Evolutionary conservation across 2,888 invertebrate genomes (phyloP).

Genomic region (Apamea sordens): DNA sequence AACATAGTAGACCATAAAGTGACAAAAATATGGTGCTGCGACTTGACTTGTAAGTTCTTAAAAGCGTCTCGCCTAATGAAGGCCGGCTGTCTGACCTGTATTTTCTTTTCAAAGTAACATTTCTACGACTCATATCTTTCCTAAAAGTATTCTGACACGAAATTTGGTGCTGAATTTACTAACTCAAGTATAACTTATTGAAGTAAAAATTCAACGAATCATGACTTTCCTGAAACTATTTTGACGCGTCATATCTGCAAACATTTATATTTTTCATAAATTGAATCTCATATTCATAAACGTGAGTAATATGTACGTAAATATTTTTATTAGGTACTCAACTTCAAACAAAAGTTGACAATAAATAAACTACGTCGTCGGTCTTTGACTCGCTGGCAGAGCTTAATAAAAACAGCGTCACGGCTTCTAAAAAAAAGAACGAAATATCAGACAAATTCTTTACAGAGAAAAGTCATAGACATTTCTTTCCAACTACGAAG

Average conservation of each 20-base stretch:
- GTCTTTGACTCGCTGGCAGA: conserved; percentile 17
- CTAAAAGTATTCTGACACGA: neutral
- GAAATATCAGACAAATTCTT: neutral
- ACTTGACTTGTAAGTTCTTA: conserved; percentile 8
- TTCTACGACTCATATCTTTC: conserved; percentile 6
- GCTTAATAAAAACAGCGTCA: conserved; percentile 1
- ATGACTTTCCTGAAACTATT: conserved; percentile 1
- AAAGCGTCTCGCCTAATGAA: conserved; percentile 9
- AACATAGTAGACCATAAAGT: neutral
- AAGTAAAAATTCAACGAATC: neutral
- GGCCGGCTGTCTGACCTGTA: conserved; percentile 8
- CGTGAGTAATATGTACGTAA: neutral
- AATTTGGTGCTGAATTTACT: neutral
- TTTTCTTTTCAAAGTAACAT: conserved; percentile 14
- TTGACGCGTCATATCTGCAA: neutral
- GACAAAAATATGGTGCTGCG: neutral
- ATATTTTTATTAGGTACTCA: conserved; percentile 5
- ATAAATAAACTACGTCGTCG: conserved; percentile 5
- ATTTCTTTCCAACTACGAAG: neutral
- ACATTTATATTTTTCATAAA: neutral
- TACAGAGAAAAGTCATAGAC: neutral
- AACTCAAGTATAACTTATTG: neutral
- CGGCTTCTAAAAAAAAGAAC: conserved; percentile 3
- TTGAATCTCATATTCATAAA: neutral
- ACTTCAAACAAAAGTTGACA: conserved; percentile 5